Percentiles rank a stretch among this genome's conserved stretches.
Evolutionary conservation across 2,797 vertebrate genomes (phyloP).

Genomic region (Myiothlypis coronata): DNA sequence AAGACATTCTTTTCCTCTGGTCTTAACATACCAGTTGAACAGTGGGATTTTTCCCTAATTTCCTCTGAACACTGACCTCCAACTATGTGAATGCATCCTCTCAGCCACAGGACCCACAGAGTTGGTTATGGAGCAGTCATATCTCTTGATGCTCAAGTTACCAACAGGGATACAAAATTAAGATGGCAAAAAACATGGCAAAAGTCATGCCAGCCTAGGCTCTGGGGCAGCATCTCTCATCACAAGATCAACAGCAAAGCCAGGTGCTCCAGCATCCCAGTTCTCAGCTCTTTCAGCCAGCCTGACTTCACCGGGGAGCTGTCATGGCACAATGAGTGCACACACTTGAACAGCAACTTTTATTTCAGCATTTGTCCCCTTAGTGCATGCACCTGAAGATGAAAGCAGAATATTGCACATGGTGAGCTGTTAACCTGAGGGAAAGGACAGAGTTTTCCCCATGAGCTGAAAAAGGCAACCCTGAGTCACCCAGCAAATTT

Average conservation of each 20-base stretch:
- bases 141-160: not conserved
- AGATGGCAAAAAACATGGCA: not conserved
- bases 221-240: not conserved
- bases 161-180: not conserved
- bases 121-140: not conserved
- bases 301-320: not conserved
- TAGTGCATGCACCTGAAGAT: not conserved
- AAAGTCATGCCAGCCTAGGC: not conserved
- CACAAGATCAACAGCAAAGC: not conserved
- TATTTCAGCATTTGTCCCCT: not conserved
- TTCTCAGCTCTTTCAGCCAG: not conserved
- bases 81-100: not conserved
- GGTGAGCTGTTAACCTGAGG: not conserved
- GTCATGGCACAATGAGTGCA: too few relatives aligned
- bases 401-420: not conserved
- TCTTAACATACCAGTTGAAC: not conserved
- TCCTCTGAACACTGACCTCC: not conserved
- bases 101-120: not conserved
- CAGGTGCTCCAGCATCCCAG: not conserved
- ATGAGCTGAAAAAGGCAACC: not conserved
- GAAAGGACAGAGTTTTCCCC: not conserved
- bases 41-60: not conserved
- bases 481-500: not conserved
- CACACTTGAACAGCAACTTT: not conserved
- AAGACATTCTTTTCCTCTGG: not conserved